A percentile compares a stretch with the other conserved stretches of the same genome.
Conservation (phyloP, 2,888 invertebrate genomes). For the Drosophila gaucha region DNA sequence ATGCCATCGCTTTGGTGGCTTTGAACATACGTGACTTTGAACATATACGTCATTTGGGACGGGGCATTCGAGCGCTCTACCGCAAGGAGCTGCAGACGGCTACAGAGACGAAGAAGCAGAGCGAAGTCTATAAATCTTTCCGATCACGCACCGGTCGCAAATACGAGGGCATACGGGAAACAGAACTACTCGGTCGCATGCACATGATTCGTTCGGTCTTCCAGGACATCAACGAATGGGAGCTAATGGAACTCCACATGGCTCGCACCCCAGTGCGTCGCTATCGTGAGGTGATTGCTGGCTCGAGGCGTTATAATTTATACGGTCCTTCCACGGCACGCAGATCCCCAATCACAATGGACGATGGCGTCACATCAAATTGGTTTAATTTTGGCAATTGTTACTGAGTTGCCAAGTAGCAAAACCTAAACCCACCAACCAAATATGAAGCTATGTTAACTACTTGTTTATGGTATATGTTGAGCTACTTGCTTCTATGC, state of each 20-base stretch:
- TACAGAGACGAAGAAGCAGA: conserved; percentile 82
- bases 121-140: conserved; percentile 86
- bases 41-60: conserved; percentile 84
- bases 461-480: neutral
- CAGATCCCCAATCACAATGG: conserved; percentile 36
- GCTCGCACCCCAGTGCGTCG: conserved; percentile 59
- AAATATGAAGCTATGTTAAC: neutral
- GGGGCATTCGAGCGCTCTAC: conserved; percentile 84
- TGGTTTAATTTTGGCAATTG: conserved; percentile 75
- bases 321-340: conserved; percentile 48
- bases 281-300: conserved; percentile 69
- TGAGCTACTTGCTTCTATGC: neutral
- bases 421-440: neutral
- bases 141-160: conserved; percentile 85
- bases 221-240: conserved; percentile 86
- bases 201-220: conserved; percentile 85
- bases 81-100: conserved; percentile 83
- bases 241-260: conserved; percentile 80
- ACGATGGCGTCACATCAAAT: conserved; percentile 51
- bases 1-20: conserved; percentile 85
- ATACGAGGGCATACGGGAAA: conserved; percentile 85
- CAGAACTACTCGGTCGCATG: conserved; percentile 86
- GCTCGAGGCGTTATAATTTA: conserved; percentile 54
- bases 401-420: conserved; percentile 43
- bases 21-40: conserved; percentile 85